Base-by-base conservation (phyloP, 92 coral and sea anemone species). In the Actinostola sp. region DNA sequence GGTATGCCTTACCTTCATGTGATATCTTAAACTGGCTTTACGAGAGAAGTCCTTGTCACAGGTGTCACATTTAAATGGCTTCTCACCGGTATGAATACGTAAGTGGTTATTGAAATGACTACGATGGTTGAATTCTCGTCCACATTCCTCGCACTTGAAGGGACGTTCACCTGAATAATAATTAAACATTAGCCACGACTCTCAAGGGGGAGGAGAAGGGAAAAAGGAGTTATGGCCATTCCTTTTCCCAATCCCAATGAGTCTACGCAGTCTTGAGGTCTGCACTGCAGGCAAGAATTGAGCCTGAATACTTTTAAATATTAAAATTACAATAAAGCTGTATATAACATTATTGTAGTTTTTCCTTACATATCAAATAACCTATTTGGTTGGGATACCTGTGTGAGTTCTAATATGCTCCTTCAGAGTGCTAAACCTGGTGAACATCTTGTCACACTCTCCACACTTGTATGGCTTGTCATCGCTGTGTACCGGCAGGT, bases 381-480 rank as follows among this genome's bases (percentile, higher is more conserved):
- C n/a, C 36, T 34, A 8, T 21, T 45, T 15, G 29, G 2, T n/a
- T 28, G 7, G 3, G 12, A 23, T 80, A 94, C 98, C 98, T 80
- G 98, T 94, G 72, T 94, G 98, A 1, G 98, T 94, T 31, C 98
- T 86, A 33, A 94, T 94, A 72, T 94, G 98, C 73, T 94, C 98
- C 73, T 94, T 94, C 30, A 94, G 89, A n/a, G 98, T 94, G 54
- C 98, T 94, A 57, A 94, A 94, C 42, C 98, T 87, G 8, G 98
- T 94, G 63, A 94, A 94, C 98, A 94, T 94, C 86, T 94, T 94
- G 42, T 94, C 97, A 31, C 98, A 94, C 72, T 94, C 98, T 17
- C 98, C 98, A 86, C 98, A 94, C 79, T 94, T 94, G 92, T 94
- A 94, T 0, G 98, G 98, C 52, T 94, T 94, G 78, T 94, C 98